Evolutionary conservation across 1,140 invertebrate species (phyloP).

Genomic region (Bombus soroeensis): DNA sequence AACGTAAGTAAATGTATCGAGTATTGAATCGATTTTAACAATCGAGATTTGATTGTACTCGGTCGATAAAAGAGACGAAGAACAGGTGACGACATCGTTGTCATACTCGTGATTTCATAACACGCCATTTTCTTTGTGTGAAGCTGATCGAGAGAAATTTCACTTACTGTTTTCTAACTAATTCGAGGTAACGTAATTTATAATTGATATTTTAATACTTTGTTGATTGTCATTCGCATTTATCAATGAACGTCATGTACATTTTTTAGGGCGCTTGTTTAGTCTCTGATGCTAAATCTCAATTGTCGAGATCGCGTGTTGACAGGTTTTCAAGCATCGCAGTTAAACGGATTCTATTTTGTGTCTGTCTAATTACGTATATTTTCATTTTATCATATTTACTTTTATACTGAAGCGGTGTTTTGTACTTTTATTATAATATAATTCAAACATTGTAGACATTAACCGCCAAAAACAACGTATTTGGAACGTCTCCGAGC

Average conservation of each 20-base stretch:
- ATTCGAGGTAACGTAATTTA: constrained; percentile 70
- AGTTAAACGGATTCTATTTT: constrained; percentile 54
- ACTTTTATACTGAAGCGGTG: neutral
- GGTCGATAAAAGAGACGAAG: constrained; percentile 71
- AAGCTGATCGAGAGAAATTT: constrained; percentile 70
- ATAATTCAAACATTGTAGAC: neutral
- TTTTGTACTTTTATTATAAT: neutral
- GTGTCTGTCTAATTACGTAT: neutral
- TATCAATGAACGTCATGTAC: constrained; percentile 7
- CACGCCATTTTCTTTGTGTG: constrained; percentile 83
- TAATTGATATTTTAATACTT: constrained; percentile 26
- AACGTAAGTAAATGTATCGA: constrained; percentile 11
- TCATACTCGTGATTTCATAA: constrained; percentile 81
- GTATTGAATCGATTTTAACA: constrained; percentile 23
- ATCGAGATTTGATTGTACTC: constrained; percentile 64
- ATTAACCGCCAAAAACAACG: constrained; percentile 40
- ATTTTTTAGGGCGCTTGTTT: constrained; percentile 5
- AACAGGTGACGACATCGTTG: constrained; percentile 80
- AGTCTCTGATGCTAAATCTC: constrained; percentile 24
- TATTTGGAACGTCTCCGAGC: constrained; percentile 7
- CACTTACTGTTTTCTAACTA: constrained; percentile 67
- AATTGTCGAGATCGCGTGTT: constrained; percentile 57
- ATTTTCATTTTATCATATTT: neutral
- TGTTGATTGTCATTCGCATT: constrained; percentile 8
- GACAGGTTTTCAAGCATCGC: constrained; percentile 68